A percentile compares a stretch with the other conserved stretches of the same genome.
These are phyloP conservation scores for human DNA, from an alignment of 2,113 vertebrate species.

Conservation along the genomic window GRCh38 chr7:37225501-37226000, in stretches of 20 bases:
- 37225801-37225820: slow-evolving; percentile 43
- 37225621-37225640: not conserved
- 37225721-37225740: not conserved
- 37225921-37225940: slow-evolving; percentile 4
- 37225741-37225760: slow-evolving; percentile 38
- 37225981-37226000: not conserved
- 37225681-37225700: slow-evolving; percentile 1
- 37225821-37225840: slow-evolving; percentile 51
- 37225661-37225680: slow-evolving; percentile 20
- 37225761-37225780: slow-evolving; percentile 21
- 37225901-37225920: slow-evolving; percentile 34
- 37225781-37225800: slow-evolving; percentile 10
- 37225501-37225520: slow-evolving; percentile 44
- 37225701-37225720: not conserved
- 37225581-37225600: not conserved
- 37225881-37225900: slow-evolving; percentile 33
- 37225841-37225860: slow-evolving; percentile 61
- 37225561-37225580: not conserved
- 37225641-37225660: slow-evolving; percentile 29
- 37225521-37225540: slow-evolving; percentile 8
- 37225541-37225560: not conserved
- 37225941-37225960: not conserved
- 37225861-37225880: slow-evolving; percentile 56
- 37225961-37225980: not conserved
- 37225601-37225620: slow-evolving; percentile 19